These are phyloP conservation scores for Saturnia pavonia DNA, from an alignment of 2,888 invertebrate species.

Conservation along the genomic window DNA sequence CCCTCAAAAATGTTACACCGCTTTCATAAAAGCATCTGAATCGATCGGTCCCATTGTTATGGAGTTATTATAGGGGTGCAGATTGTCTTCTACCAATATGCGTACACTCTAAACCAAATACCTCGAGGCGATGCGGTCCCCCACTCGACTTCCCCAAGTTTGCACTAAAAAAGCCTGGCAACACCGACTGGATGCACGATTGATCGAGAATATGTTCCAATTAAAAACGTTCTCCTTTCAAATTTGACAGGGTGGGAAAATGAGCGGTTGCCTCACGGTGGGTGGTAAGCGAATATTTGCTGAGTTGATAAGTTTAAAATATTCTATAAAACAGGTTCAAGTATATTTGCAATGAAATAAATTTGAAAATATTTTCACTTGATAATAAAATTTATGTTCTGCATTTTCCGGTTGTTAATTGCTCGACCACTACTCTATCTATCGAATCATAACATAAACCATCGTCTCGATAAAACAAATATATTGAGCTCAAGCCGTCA, in stretches of 20 bases:
- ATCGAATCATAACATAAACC: too few species aligned
- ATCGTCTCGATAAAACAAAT: too few species aligned
- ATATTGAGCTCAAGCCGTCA: too few species aligned
- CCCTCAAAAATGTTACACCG: neutral
- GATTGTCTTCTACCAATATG: conserved; percentile 74
- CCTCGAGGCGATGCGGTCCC: conserved; percentile 64
- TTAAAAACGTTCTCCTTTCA: conserved; percentile 63
- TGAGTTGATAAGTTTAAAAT: neutral
- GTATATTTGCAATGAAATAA: neutral
- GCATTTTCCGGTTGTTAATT: too few species aligned
- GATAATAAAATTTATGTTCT: too few species aligned
- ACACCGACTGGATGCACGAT: conserved; percentile 48
- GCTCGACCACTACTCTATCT: too few species aligned
- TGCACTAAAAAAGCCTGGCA: conserved; percentile 46
- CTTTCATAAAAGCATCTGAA: conserved; percentile 31
- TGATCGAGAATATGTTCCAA: conserved; percentile 77
- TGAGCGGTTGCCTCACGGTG: conserved; percentile 5
- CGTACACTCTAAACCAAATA: conserved; percentile 68
- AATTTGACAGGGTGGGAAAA: conserved; percentile 47
- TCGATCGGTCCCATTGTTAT: conserved; percentile 35
- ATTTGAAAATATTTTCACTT: too few species aligned
- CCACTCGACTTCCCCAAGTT: conserved; percentile 42
- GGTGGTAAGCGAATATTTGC: neutral
- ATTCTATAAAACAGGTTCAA: neutral
- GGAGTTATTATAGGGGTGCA: conserved; percentile 60